Evolutionary conservation across 2,797 vertebrate species (phyloP), one percentile per base, ranked within the genome.

Genomic region (Xiphorhynchus erythropygius): DNA sequence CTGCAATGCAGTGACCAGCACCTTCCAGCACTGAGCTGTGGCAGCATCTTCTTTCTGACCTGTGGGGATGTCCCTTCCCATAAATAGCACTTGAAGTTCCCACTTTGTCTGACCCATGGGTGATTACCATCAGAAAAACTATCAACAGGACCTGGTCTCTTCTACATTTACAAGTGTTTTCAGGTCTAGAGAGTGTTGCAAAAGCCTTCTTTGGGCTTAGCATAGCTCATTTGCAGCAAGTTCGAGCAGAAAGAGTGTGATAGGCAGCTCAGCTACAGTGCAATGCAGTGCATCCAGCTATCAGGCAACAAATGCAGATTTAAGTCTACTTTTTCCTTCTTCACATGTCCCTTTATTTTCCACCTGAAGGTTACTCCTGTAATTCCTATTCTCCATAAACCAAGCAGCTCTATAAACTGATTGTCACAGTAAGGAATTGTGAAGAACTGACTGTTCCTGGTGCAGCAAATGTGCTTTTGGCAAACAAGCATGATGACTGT

Each of bases 361-460:
- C 35, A 59, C 35, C 21, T 39, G 30, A 17, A 50, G 39, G 30
- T 24, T 56, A 41, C 18, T 52, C 25, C 23, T 49, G 32, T 77
- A 56, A 49, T 24, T 85, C 22, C 35, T 84, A 5, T 13, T 22
- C 28, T 89, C 14, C 59, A 14, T 32, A 37, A 76, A 50, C 17
- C 9, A 53, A 53, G 25, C 44, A 68, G 18, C 16, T 90, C 35
- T 47, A 3, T 41, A 52, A 84, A 28, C 7, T 28, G 17, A 35
- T 42, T 44, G 59, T 67, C 2, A 5, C 0, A 0, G 11, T 39
- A 23, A 65, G 44, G 22, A 11, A 74, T 73, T 65, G 5, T 59
- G 62, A 33, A 84, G 70, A 84, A 5, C 13, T 37, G 11, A 9
- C 30, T 55, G 18, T 35, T 77, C 30, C 63, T 25, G 10, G n/a